phyloP scores from a whole-genome alignment of 1,140 invertebrate species.

The Pantala flavescens region DNA sequence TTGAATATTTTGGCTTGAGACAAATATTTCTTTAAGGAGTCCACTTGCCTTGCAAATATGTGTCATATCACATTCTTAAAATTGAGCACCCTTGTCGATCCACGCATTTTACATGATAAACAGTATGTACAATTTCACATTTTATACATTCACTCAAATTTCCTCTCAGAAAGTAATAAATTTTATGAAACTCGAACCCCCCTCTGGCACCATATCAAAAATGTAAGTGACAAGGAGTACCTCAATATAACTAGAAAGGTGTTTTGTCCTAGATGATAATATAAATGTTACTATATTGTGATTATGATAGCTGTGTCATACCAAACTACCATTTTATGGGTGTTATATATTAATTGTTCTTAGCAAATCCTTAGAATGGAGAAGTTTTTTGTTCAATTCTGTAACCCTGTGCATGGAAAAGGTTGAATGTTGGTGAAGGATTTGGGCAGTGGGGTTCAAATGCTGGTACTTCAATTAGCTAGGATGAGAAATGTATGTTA shows the following conservation, averaged over 20 bases:
- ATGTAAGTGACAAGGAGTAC: background rate
- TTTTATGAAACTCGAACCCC: background rate
- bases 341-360: constrained; percentile 11
- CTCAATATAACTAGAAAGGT: constrained; percentile 7
- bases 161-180: constrained; percentile 2
- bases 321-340: background rate
- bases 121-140: constrained; percentile 1
- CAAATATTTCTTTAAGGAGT: background rate
- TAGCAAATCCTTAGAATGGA: background rate
- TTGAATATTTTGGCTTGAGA: too few relatives aligned
- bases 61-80: constrained; percentile 10
- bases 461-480: background rate
- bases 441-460: background rate
- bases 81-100: background rate
- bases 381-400: background rate
- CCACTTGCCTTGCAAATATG: background rate
- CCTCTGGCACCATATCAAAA: constrained; percentile 8
- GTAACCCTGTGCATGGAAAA: background rate
- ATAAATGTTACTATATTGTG: constrained; percentile 8
- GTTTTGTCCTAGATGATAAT: constrained; percentile 6
- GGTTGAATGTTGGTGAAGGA: background rate
- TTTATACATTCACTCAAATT: background rate
- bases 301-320: constrained; percentile 6
- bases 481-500: too few relatives aligned
- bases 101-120: constrained; percentile 2